Evolutionary conservation across 2,113 vertebrate species (phyloP), one percentile per base, ranked within the genome.

Genomic region (Dasypus novemcinctus): DNA sequence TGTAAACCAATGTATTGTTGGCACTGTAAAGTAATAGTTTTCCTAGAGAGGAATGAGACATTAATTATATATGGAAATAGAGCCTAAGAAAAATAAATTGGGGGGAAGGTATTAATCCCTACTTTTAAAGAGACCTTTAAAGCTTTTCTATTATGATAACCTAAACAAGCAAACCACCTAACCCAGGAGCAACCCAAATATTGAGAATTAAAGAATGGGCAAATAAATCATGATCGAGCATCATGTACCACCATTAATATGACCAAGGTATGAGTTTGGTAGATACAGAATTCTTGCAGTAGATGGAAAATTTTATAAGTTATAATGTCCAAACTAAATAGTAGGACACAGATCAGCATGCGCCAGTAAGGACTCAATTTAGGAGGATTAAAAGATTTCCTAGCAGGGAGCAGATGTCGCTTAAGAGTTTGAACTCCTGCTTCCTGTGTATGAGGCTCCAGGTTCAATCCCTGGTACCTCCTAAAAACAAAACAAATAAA

Each of bases 51-150:
- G 33, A 61, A 76, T 49, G 2, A 57, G 66, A 9, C 69, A n/a
- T 84, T 87, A 63, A 74, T 12, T 38, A 41, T 31, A 31, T 61
- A 43, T 49, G 29, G 64, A 90, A 64, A 59, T 80, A 29, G 13
- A 46, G 27, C 13, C 54, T 90, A 87, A 85, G 68, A 76, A 81
- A 57, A 81, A 87, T 76, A 91, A 69, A n/a, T 87, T 54, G 84
- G 64, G 91, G 79, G 31, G 49, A 64, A 90, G 80, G 80, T 92
- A 84, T 6, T 41, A 84, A 54, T 71, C 4, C 9, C 23, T 76
- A 4, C 41, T 93, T 63, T 15, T 41, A 79, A 80, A 87, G 46
- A 87, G 64, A 61, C 4, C 87, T 64, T 79, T 83, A 7, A 74
- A n/a, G 21, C 43, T 75, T 85, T 33, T 84, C 25, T 93, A 27